A percentile compares a stretch with the other conserved stretches of the same genome.
These are phyloP conservation scores for Heterodera carotae DNA, from an alignment of 1,140 invertebrate genomes.

Conservation along the genomic window DNA sequence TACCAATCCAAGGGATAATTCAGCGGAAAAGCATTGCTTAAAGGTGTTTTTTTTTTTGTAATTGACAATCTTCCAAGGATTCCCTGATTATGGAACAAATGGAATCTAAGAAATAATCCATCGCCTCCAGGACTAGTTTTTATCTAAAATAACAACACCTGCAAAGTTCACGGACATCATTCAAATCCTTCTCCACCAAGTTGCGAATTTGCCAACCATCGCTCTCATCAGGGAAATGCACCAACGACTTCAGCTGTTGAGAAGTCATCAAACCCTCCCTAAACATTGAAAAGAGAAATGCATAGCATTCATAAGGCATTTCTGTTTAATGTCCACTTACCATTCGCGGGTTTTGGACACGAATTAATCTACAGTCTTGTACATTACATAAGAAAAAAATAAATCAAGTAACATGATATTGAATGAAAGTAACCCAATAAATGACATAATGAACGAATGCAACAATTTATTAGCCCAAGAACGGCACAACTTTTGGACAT, in stretches of 20 bases:
- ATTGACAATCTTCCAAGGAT: neutral
- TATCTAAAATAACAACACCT: neutral
- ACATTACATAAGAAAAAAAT: no score
- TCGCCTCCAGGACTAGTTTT: neutral
- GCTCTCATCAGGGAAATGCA: neutral
- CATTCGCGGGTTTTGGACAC: neutral
- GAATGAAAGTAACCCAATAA: no score
- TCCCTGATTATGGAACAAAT: neutral
- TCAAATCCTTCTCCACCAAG: conserved; percentile 27
- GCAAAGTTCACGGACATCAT: conserved; percentile 19
- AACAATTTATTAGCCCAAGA: neutral
- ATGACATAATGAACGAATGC: neutral
- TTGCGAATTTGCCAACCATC: conserved; percentile 19
- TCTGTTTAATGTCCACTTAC: neutral
- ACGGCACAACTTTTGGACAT: neutral
- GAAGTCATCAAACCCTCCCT: neutral
- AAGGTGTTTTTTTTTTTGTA: conserved; percentile 6
- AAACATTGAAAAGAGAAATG: neutral
- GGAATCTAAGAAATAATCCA: neutral
- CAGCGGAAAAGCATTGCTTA: conserved; percentile 24
- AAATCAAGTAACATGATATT: no score
- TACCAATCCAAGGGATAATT: conserved; percentile 24
- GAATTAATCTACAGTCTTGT: no score
- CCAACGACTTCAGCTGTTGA: neutral
- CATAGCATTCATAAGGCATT: neutral